Percentiles rank a stretch among this genome's conserved stretches.
These are phyloP conservation scores for Andrena cerasifolii DNA, from an alignment of 1,140 invertebrate species.

Conservation along the genomic window DNA sequence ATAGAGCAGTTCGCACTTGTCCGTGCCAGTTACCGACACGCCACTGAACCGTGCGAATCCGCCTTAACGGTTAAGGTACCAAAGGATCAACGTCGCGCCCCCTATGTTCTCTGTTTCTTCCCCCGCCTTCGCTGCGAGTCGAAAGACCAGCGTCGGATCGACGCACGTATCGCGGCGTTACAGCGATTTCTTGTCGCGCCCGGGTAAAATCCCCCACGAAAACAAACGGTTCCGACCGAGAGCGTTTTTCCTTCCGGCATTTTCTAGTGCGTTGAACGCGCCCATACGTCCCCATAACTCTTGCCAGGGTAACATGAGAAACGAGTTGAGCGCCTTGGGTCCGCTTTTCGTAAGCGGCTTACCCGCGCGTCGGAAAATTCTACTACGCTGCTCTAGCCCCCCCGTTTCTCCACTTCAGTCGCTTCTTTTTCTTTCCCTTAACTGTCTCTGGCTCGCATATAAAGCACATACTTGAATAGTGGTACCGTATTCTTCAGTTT, in stretches of 20 bases:
- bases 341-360: constrained; percentile 76
- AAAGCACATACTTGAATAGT: constrained; percentile 28
- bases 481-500: no score
- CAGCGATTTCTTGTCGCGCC: constrained; percentile 32
- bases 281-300: constrained; percentile 71
- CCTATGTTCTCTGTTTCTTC: constrained; percentile 31
- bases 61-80: no score
- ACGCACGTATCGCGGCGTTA: constrained; percentile 5
- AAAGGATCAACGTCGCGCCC: no score
- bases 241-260: constrained; percentile 55
- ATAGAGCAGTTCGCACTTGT: no score
- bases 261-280: constrained; percentile 47
- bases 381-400: constrained; percentile 51
- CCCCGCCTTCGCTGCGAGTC: background rate
- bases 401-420: constrained; percentile 10
- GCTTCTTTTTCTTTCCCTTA: constrained; percentile 59
- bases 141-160: background rate
- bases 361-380: constrained; percentile 72
- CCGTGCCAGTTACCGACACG: no score
- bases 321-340: constrained; percentile 62
- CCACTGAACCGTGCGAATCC: no score
- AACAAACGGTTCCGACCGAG: constrained; percentile 63
- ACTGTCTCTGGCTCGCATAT: constrained; percentile 54
- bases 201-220: constrained; percentile 42
- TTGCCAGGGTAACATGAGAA: constrained; percentile 68